phyloP scores from a whole-genome alignment of 2,113 vertebrate species.

The Turdus rufiventris region DNA sequence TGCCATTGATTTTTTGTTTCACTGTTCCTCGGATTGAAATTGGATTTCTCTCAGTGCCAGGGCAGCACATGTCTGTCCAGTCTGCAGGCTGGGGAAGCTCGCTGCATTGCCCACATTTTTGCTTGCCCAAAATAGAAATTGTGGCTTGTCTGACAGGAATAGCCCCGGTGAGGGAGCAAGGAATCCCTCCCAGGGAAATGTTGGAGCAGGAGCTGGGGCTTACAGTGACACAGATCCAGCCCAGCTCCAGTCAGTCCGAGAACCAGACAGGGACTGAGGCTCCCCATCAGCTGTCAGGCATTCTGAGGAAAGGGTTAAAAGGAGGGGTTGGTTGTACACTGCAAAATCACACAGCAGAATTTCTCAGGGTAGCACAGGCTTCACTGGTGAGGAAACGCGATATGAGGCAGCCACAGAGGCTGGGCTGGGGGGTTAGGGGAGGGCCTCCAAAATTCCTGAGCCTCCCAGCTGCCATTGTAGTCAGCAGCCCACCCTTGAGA shows the following conservation, averaged over 20 bases:
- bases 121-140: background rate
- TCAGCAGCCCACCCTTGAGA: background rate
- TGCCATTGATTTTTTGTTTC: background rate
- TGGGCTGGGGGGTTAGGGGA: background rate
- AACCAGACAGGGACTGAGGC: background rate
- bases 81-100: background rate
- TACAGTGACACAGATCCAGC: accelerated
- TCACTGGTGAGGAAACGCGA: background rate
- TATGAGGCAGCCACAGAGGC: background rate
- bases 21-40: background rate
- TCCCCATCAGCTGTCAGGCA: background rate
- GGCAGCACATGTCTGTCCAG: background rate
- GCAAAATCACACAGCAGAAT: background rate
- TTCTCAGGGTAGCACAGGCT: background rate
- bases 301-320: background rate
- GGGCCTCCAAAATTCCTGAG: constrained; percentile 27
- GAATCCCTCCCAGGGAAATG: accelerated
- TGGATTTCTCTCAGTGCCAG: background rate
- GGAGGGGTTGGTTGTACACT: background rate
- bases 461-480: constrained; percentile 47
- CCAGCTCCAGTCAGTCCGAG: background rate
- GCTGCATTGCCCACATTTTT: background rate
- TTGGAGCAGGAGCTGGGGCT: background rate
- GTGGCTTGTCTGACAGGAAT: constrained; percentile 17
- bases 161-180: background rate